Percentiles rank a stretch among this genome's conserved stretches.
These are phyloP conservation scores for Eristalis tenax DNA, from an alignment of 2,888 invertebrate species.

Conservation along the genomic window DNA sequence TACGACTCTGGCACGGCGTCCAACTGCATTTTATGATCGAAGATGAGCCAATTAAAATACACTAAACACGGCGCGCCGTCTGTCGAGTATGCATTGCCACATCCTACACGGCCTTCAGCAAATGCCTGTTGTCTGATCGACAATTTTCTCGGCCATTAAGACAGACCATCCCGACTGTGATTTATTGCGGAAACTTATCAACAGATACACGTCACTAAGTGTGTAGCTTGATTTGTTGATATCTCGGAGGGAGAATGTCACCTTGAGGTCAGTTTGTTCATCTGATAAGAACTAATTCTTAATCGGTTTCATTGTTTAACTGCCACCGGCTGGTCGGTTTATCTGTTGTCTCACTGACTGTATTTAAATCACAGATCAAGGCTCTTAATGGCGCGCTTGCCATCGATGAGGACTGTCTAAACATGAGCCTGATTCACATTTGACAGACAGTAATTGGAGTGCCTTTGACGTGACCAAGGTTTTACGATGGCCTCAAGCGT, in stretches of 20 bases:
- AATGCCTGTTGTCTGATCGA: not conserved
- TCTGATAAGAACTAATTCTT: not conserved
- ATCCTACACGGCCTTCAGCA: not conserved
- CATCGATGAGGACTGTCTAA: not conserved
- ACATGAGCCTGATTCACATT: not conserved
- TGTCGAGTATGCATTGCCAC: not conserved
- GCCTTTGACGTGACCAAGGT: not conserved
- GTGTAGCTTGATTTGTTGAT: not conserved
- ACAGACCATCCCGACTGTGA: not conserved
- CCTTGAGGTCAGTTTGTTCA: not conserved
- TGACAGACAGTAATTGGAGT: not conserved
- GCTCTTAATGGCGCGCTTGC: not conserved
- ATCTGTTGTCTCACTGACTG: too few relatives aligned
- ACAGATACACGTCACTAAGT: not conserved
- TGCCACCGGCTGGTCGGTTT: not conserved
- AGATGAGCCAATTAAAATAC: conserved; percentile 6
- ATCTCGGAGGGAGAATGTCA: not conserved
- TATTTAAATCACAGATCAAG: not conserved
- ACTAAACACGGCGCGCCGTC: not conserved
- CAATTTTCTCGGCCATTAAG: not conserved
- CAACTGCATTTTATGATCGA: not conserved
- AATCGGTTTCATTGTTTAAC: not conserved
- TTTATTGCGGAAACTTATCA: not conserved
- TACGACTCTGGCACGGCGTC: not conserved
- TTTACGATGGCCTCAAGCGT: not conserved